Base-by-base conservation (phyloP, 2,888 invertebrate genomes). In the Tipula unca region DNA sequence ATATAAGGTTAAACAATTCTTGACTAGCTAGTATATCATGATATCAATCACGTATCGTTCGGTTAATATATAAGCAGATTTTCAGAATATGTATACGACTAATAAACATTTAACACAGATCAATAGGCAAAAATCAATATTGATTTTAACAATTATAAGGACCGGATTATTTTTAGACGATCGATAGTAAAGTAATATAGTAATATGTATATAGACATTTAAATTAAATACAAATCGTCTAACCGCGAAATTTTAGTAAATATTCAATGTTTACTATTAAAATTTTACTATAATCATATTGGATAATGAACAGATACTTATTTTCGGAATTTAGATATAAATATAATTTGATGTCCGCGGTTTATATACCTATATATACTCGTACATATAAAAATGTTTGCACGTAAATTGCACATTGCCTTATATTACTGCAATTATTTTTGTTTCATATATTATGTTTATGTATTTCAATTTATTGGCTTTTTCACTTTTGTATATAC, bases 221-320 rank as follows among this genome's bases (percentile, higher is more conserved):
- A 6, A 32, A 32, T 32, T 39, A 54, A 54, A 54, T 69, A 69
- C 20, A 69, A 25, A 69, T 25, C 20, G 69, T 69, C 69, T 69
- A 69, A 25, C 69, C 69, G 69, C 69, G 69, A 25, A 69, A 69
- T 69, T 69, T 69, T 69, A 25, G 69, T 69, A 69, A 69, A 69
- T 69, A 69, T 69, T 69, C 69, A 69, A 69, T 69, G 69, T 69
- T 69, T 69, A 69, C 69, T 69, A 69, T 69, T 69, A 25, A 69
- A 69, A 25, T 69, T 69, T 69, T 69, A 69, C 69, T 69, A 69
- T 69, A 14, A 69, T 69, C 69, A 10, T 69, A 25, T 69, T 25
- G 6, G 69, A 69, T 69, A 69, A 25, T 69, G 69, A 69, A 20
- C 69, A 69, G 69, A 69, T 69, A 48, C 3, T 13, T 42, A 54